Conservation (phyloP, 2,797 vertebrate genomes). For the Masticophis lateralis region DNA sequence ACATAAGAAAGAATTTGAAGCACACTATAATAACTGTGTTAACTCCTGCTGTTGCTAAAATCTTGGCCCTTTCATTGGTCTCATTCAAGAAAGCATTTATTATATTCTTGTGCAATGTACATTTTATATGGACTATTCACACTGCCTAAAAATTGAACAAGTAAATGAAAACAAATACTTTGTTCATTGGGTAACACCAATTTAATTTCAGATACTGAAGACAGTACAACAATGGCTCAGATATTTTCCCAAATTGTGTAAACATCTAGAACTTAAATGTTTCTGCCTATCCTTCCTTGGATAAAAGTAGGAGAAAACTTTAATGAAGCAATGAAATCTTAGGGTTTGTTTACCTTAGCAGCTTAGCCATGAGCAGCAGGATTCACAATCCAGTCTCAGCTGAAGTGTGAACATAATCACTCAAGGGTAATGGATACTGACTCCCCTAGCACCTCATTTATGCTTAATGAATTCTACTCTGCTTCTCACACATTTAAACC, state of each 20-base stretch:
- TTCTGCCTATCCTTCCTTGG: neutral
- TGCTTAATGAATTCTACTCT: neutral
- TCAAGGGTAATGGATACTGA: conserved; percentile 9
- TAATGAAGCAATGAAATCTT: conserved; percentile 23
- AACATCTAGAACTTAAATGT: neutral
- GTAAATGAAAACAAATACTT: conserved; percentile 21
- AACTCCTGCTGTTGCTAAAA: neutral
- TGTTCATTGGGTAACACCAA: conserved; percentile 63
- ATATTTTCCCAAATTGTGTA: neutral
- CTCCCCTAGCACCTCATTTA: neutral
- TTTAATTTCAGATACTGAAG: conserved; percentile 64
- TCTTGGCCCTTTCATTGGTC: neutral
- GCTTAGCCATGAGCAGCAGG: conserved; percentile 9
- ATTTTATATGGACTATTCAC: conserved; percentile 66
- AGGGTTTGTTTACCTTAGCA: conserved; percentile 9
- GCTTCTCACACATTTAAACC: neutral
- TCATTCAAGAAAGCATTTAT: neutral
- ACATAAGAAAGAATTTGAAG: neutral
- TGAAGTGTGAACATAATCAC: conserved; percentile 12
- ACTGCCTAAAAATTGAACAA: neutral
- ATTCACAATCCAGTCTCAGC: neutral
- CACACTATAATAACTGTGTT: neutral
- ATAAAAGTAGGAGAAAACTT: neutral
- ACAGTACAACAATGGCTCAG: conserved; percentile 20
- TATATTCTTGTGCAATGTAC: conserved; percentile 14